Base-by-base conservation (phyloP, 2,888 invertebrate genomes). In the Nineta flava region DNA sequence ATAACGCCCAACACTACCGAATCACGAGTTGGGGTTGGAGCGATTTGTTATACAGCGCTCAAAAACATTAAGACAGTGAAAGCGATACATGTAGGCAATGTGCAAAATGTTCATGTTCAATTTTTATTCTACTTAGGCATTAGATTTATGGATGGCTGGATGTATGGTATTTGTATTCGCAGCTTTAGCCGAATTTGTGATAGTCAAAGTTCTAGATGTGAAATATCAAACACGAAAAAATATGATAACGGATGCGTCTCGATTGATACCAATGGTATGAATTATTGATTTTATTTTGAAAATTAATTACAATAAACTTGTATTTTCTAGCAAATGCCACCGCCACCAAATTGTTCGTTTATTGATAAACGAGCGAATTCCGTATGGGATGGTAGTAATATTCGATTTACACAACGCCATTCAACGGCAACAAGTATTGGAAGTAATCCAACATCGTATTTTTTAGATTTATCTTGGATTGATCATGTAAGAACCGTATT, bases 101-200 rank as follows among this genome's bases (percentile, higher is more conserved):
- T n/a, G n/a, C n/a, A n/a, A n/a, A n/a, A n/a, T n/a, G n/a, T n/a
- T n/a, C n/a, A n/a, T n/a, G n/a, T n/a, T n/a, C n/a, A n/a, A n/a
- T n/a, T n/a, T n/a, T n/a, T n/a, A n/a, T 7, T 7, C 7, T 26
- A 26, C 4, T 7, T 62, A 86, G 87, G 86, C 87, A 2, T 66
- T 87, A 40, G 87, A 87, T 63, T 70, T 87, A 9, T 88, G 88
- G 88, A 87, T 88, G 87, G 86, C 87, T 4, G 85, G 84, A 5
- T 88, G 88, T 60, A 87, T 88, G 85, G 76, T 86, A 59, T 87
- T 87, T 53, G 87, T 87, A 3, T 88, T 88, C 61, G 83, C 85
- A 1, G 85, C 88, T 0, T 68, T 88, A 16, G 83, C 79, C 15
- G 88, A 88, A 67, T 88, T 88, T 59, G 83, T 87, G 1, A 81